Evolutionary conservation across 2,113 vertebrate genomes (phyloP).

Genomic region (Sorex fumeus): DNA sequence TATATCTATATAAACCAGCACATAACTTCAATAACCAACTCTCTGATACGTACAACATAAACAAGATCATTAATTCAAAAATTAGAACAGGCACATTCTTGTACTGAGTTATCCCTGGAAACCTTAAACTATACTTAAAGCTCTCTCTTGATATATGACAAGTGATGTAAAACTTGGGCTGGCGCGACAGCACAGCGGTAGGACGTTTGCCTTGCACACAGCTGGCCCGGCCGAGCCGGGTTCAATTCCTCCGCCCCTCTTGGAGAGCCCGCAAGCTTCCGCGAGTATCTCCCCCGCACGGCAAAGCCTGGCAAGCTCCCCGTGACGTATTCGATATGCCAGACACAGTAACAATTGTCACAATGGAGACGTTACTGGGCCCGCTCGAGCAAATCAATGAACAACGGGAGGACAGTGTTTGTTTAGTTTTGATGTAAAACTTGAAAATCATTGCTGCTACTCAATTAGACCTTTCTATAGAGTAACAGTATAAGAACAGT

Average conservation of each 20-base stretch:
- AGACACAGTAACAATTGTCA: too few relatives aligned
- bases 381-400: too few relatives aligned
- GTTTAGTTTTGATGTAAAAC: neutral
- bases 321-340: too few relatives aligned
- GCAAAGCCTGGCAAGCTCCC: too few relatives aligned
- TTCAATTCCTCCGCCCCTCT: too few relatives aligned
- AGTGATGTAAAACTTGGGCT: neutral
- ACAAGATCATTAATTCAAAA: neutral
- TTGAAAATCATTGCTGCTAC: neutral
- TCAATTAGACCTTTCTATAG: neutral
- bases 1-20: neutral
- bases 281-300: too few relatives aligned
- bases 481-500: neutral
- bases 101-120: neutral
- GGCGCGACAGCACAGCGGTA: too few relatives aligned
- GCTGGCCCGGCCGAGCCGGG: too few relatives aligned
- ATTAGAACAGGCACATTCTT: neutral
- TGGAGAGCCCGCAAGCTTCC: too few relatives aligned
- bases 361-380: too few relatives aligned
- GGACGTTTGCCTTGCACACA: too few relatives aligned
- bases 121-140: neutral
- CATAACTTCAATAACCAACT: slow-evolving; percentile 1
- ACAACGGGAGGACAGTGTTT: too few relatives aligned
- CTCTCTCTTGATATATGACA: neutral
- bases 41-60: neutral